phyloP scores from a whole-genome alignment of 1,140 invertebrate genomes.

The Hyles vespertilio region DNA sequence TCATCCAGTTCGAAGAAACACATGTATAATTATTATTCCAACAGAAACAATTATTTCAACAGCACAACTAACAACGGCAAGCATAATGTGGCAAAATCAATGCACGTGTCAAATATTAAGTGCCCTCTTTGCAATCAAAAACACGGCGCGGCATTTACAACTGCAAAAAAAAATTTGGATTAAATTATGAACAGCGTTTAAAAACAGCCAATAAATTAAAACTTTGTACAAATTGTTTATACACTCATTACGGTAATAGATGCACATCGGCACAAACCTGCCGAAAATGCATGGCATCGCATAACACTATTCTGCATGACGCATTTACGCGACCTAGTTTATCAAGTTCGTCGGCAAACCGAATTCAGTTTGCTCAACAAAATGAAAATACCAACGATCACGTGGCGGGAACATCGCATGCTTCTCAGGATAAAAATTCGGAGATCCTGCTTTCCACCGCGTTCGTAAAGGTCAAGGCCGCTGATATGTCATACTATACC shows the following conservation, averaged over 20 bases:
- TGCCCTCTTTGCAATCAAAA: slow-evolving; percentile 17
- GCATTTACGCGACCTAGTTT: slow-evolving; percentile 13
- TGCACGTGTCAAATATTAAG: slow-evolving; percentile 2
- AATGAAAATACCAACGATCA: slow-evolving; percentile 1
- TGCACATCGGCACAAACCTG: slow-evolving; percentile 18
- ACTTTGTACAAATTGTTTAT: slow-evolving; percentile 14
- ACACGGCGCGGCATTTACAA: slow-evolving; percentile 18
- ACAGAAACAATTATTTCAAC: background rate
- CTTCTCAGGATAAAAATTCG: slow-evolving; percentile 10
- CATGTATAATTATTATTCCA: background rate
- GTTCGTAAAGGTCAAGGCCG: slow-evolving; percentile 11
- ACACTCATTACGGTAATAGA: slow-evolving; percentile 13
- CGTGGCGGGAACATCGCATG: slow-evolving; percentile 8
- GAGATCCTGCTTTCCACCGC: slow-evolving; percentile 22
- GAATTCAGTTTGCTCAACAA: slow-evolving; percentile 1
- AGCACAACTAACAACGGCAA: background rate
- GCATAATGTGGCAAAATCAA: background rate
- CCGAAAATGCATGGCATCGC: slow-evolving; percentile 11
- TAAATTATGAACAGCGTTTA: slow-evolving; percentile 11
- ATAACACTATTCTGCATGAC: slow-evolving; percentile 21
- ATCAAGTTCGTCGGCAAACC: background rate
- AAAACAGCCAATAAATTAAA: slow-evolving; percentile 11
- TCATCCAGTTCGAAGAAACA: slow-evolving; percentile 1
- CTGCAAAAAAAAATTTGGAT: slow-evolving; percentile 13
- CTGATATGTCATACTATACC: slow-evolving; percentile 10